Conservation (phyloP, 2,888 invertebrate species). For the Pandemis corylana region DNA sequence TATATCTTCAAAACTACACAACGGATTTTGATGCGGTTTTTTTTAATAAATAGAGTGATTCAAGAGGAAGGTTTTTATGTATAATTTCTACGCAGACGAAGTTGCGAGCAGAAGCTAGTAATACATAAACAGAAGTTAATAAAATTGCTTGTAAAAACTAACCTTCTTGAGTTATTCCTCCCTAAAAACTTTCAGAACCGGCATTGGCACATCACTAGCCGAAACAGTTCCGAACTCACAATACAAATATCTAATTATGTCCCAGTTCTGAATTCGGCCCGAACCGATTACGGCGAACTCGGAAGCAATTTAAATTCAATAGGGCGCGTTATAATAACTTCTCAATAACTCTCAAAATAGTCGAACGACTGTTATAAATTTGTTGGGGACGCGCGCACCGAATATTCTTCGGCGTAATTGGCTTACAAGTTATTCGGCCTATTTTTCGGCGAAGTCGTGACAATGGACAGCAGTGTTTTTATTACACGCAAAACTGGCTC, state of each 20-base stretch:
- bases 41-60: too few relatives aligned
- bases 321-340: slow-evolving; percentile 41
- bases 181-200: background rate
- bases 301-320: slow-evolving; percentile 41
- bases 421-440: background rate
- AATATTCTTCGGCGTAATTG: background rate
- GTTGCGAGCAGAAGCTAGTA: too few relatives aligned
- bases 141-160: too few relatives aligned
- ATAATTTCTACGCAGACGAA: too few relatives aligned
- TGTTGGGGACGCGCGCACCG: slow-evolving; percentile 3
- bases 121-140: too few relatives aligned
- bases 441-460: background rate
- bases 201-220: background rate
- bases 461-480: background rate
- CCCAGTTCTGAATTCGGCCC: slow-evolving; percentile 12
- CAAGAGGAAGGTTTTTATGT: too few relatives aligned
- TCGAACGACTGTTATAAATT: slow-evolving; percentile 35
- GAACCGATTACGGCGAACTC: slow-evolving; percentile 30
- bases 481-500: too few relatives aligned
- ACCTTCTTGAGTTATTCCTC: too few relatives aligned
- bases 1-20: too few relatives aligned
- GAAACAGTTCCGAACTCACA: slow-evolving; percentile 3
- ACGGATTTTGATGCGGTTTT: too few relatives aligned
- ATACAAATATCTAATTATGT: slow-evolving; percentile 23
- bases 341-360: slow-evolving; percentile 42